Conservation (phyloP, 2,888 invertebrate species). For the Silvanus unidentatus region DNA sequence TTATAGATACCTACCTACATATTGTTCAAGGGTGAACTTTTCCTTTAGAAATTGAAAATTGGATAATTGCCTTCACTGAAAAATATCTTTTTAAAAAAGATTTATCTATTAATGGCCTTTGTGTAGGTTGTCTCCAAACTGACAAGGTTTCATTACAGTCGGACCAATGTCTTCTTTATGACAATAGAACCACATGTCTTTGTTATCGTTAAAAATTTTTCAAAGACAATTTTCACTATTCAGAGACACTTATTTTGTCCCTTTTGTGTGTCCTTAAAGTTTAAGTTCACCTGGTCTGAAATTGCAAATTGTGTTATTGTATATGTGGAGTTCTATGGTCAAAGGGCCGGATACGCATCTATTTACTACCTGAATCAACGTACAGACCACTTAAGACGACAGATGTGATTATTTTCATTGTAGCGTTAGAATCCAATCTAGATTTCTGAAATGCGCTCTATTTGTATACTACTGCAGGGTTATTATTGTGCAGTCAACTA, state of each 20-base stretch:
- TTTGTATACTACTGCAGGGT: conserved; percentile 6
- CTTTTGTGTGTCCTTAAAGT: conserved; percentile 27
- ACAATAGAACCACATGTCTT: conserved; percentile 33
- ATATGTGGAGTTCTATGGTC: conserved; percentile 26
- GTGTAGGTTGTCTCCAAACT: conserved; percentile 3
- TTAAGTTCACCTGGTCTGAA: conserved; percentile 35
- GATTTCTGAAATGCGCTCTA: conserved; percentile 1
- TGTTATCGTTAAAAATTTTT: conserved; percentile 20
- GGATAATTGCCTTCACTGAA: too few species aligned
- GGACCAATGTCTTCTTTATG: conserved; percentile 21
- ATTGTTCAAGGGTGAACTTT: too few species aligned
- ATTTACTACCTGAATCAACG: conserved; percentile 26
- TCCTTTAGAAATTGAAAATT: too few species aligned
- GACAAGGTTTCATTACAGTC: conserved; percentile 14
- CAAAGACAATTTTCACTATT: conserved; percentile 32
- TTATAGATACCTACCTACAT: too few species aligned
- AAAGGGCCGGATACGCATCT: conserved; percentile 32
- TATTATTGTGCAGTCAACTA: conserved; percentile 6
- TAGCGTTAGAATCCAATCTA: conserved; percentile 2
- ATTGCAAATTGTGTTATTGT: conserved; percentile 36
- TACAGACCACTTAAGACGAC: conserved; percentile 26
- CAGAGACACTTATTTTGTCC: conserved; percentile 34
- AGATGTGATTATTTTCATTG: conserved; percentile 29
- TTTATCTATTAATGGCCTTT: too few species aligned
- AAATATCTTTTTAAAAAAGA: neutral